phyloP scores from a whole-genome alignment of 2,888 invertebrate species.

The Malthinus seriepunctatus region DNA sequence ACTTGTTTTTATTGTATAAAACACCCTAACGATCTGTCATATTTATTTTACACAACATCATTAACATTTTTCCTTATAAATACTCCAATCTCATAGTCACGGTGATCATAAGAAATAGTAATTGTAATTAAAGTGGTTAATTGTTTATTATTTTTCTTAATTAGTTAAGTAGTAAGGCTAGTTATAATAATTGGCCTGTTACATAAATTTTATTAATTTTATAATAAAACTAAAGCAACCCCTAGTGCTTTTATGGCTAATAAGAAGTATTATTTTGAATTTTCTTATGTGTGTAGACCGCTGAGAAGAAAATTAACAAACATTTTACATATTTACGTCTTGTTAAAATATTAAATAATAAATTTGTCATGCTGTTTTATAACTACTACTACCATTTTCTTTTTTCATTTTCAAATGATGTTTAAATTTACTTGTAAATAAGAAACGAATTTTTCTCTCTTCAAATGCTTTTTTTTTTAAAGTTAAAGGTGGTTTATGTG shows the following conservation, averaged over 20 bases:
- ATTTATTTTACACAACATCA: no score
- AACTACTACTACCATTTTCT: background rate
- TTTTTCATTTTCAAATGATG: no score
- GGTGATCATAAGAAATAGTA: no score
- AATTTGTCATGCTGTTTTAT: constrained; percentile 21
- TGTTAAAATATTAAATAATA: constrained; percentile 17
- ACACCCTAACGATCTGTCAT: constrained; percentile 14
- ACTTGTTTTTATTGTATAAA: constrained; percentile 13
- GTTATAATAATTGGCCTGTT: no score
- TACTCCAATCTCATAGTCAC: no score
- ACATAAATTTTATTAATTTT: no score
- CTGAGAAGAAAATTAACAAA: constrained; percentile 18
- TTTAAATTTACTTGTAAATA: no score
- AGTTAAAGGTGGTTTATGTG: background rate
- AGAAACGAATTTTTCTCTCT: background rate
- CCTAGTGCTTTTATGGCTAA: constrained; percentile 14
- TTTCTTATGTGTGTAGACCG: background rate
- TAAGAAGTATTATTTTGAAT: background rate
- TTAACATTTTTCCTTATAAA: no score
- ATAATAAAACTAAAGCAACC: no score
- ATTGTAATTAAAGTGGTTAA: no score
- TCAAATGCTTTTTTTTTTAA: constrained; percentile 3
- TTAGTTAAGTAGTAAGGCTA: no score
- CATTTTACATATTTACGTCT: constrained; percentile 12
- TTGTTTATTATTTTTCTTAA: no score